Conservation (phyloP, 2,113 vertebrate genomes). For the Lophura nycthemera region DNA sequence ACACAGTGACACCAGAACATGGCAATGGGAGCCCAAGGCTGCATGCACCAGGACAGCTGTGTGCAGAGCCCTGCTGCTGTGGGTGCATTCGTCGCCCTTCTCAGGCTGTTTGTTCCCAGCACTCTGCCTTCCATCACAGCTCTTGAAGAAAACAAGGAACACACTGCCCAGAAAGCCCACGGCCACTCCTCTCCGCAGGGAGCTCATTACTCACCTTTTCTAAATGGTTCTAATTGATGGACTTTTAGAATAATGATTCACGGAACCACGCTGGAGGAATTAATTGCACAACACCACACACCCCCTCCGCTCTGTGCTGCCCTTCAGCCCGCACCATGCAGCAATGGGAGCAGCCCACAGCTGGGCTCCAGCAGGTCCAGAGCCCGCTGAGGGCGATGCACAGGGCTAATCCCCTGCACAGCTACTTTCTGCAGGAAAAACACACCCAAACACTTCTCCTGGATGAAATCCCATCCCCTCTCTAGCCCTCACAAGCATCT, state of each 20-base stretch:
- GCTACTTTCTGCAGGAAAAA: neutral
- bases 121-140: neutral
- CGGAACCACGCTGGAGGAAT: accelerated
- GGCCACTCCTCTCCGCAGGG: neutral
- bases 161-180: neutral
- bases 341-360: neutral
- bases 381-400: neutral
- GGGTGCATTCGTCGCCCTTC: accelerated
- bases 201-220: neutral
- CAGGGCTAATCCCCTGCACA: neutral
- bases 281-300: neutral
- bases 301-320: neutral
- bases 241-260: neutral
- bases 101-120: neutral
- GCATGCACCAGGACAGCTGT: neutral
- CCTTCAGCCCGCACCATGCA: neutral
- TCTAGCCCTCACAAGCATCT: neutral
- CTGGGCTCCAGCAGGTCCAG: neutral
- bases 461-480: neutral
- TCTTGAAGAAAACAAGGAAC: accelerated
- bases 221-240: neutral
- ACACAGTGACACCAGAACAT: accelerated
- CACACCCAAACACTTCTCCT: neutral
- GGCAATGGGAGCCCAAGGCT: neutral
- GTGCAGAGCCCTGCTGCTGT: neutral